These are phyloP conservation scores for Drosophila fungiperda DNA, from an alignment of 2,888 invertebrate species.

Conservation along the genomic window DNA sequence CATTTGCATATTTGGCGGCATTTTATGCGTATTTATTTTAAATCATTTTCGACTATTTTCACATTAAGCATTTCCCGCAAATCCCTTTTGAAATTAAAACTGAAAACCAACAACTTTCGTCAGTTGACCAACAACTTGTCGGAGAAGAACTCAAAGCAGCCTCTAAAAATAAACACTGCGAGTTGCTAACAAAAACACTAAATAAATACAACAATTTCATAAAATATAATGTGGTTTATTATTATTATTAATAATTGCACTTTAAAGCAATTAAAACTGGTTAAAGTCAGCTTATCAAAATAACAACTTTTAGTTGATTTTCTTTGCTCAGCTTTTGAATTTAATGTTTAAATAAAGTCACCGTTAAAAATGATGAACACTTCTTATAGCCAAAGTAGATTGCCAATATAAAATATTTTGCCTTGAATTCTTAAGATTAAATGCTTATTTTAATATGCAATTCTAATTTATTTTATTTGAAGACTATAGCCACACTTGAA, in stretches of 20 bases:
- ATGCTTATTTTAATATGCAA: background rate
- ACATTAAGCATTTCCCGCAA: background rate
- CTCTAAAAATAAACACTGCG: no score
- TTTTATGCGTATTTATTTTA: slow-evolving; percentile 27
- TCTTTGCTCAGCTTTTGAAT: background rate
- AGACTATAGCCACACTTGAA: background rate
- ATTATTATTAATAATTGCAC: no score
- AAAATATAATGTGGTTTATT: background rate
- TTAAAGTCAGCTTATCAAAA: no score
- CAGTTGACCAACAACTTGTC: background rate
- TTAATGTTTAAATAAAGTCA: background rate
- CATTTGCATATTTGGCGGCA: slow-evolving; percentile 63
- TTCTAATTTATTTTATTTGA: background rate
- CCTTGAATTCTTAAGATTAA: background rate
- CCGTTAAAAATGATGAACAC: background rate
- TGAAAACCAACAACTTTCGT: background rate
- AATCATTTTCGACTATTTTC: slow-evolving; percentile 3
- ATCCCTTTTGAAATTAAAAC: background rate
- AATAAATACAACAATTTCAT: background rate
- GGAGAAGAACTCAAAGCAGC: no score
- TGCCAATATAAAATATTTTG: background rate
- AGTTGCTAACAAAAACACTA: background rate
- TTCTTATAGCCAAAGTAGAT: background rate
- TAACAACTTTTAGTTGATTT: no score
- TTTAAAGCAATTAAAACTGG: no score